phyloP scores from a whole-genome alignment of 37 sponge, comb jelly and placozoan species.

The Amphimedon queenslandica region DNA sequence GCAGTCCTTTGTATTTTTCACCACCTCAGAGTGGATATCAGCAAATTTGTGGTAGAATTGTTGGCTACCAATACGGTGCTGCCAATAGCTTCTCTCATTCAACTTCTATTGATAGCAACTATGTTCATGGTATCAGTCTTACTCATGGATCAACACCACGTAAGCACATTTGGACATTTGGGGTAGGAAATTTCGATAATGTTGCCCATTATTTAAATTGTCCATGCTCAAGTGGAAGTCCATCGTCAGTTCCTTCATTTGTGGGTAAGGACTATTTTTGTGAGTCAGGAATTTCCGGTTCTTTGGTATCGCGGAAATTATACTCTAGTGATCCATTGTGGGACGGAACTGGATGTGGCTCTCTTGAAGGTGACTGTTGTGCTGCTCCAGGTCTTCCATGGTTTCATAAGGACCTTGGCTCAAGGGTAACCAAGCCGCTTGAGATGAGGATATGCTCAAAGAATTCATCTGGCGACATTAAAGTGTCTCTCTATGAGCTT shows the following conservation, averaged over 20 bases:
- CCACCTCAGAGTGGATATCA: neutral
- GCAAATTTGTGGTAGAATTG: neutral
- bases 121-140: slow-evolving; percentile 3
- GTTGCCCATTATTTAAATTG: neutral
- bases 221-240: neutral
- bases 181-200: neutral
- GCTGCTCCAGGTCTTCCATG: slow-evolving; percentile 11
- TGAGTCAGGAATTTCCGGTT: neutral
- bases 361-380: slow-evolving; percentile 4
- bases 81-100: neutral
- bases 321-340: slow-evolving; percentile 14
- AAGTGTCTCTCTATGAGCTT: neutral
- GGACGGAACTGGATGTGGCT: slow-evolving; percentile 17
- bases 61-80: neutral
- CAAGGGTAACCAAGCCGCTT: neutral
- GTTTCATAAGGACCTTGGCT: slow-evolving; percentile 14
- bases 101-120: neutral
- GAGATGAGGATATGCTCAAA: slow-evolving; percentile 24
- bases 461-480: neutral
- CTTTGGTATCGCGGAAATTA: neutral
- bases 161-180: slow-evolving; percentile 4
- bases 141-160: neutral
- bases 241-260: neutral
- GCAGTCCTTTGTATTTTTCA: neutral
- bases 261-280: slow-evolving; percentile 32